Evolutionary conservation across 2,113 vertebrate genomes (phyloP).

Genomic region (Odontophorus gujanensis): DNA sequence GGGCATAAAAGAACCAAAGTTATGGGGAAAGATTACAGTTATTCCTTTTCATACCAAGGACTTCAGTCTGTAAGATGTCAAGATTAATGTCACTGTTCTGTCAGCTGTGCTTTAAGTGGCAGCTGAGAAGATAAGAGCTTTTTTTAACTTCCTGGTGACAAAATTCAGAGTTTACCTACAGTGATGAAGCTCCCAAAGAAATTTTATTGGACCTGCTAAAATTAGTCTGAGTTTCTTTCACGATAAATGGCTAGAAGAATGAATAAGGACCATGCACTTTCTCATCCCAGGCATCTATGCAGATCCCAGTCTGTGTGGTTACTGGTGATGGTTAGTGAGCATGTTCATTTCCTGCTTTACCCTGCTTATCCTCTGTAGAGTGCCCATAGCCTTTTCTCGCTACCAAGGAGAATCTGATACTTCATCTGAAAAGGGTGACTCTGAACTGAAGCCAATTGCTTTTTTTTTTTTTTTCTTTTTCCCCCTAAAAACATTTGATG

Average conservation of each 20-base stretch:
- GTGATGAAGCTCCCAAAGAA: background rate
- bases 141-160: background rate
- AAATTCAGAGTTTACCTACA: slow-evolving; percentile 1
- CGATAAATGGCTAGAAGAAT: background rate
- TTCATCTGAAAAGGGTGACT: background rate
- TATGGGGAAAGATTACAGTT: slow-evolving; percentile 8
- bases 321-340: fast-evolving
- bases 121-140: background rate
- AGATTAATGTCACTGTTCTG: slow-evolving; percentile 2
- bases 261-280: background rate
- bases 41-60: background rate
- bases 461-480: background rate
- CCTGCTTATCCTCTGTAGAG: background rate
- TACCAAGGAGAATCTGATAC: background rate
- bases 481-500: background rate
- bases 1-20: background rate
- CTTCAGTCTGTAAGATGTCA: background rate
- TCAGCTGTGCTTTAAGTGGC: background rate
- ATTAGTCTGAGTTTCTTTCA: background rate
- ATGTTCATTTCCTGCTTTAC: fast-evolving
- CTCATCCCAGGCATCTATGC: background rate
- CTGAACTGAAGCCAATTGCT: background rate
- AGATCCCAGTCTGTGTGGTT: fast-evolving
- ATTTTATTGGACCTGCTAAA: background rate
- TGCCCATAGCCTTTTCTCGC: background rate